These are phyloP conservation scores for Oriolus oriolus DNA, from an alignment of 2,113 vertebrate genomes.

Conservation along the genomic window DNA sequence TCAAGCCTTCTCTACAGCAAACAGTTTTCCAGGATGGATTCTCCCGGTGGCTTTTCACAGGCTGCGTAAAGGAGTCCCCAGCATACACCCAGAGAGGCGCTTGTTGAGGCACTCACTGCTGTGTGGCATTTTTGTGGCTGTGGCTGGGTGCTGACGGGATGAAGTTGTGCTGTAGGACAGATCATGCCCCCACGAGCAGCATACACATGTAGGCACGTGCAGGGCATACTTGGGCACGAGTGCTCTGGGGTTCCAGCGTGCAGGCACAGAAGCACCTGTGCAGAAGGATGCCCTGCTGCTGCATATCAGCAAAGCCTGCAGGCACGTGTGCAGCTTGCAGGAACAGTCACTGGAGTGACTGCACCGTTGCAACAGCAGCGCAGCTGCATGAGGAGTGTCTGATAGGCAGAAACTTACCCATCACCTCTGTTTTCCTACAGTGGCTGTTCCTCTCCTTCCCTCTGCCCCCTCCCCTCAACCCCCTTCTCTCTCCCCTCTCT, in stretches of 20 bases:
- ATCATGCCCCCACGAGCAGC: neutral
- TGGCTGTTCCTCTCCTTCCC: neutral
- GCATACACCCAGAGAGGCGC: rapidly evolving
- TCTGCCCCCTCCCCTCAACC: neutral
- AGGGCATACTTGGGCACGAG: neutral
- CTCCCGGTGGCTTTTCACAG: neutral
- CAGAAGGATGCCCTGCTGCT: neutral
- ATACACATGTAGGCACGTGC: rapidly evolving
- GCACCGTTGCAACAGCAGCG: neutral
- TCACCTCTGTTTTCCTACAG: neutral
- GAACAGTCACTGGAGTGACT: neutral
- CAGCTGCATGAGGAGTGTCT: neutral
- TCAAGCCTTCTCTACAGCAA: neutral
- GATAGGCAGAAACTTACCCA: neutral
- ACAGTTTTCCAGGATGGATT: neutral
- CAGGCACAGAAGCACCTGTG: neutral
- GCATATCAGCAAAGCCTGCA: neutral
- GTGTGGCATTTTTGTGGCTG: neutral
- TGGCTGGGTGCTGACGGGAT: neutral
- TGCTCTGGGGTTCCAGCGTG: neutral
- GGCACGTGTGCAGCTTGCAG: rapidly evolving
- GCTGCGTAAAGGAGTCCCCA: neutral
- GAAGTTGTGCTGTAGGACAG: neutral
- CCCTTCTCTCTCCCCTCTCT: neutral
- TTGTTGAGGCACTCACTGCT: neutral